These are phyloP conservation scores for Saturnia pavonia DNA, from an alignment of 2,888 invertebrate species.

Conservation along the genomic window DNA sequence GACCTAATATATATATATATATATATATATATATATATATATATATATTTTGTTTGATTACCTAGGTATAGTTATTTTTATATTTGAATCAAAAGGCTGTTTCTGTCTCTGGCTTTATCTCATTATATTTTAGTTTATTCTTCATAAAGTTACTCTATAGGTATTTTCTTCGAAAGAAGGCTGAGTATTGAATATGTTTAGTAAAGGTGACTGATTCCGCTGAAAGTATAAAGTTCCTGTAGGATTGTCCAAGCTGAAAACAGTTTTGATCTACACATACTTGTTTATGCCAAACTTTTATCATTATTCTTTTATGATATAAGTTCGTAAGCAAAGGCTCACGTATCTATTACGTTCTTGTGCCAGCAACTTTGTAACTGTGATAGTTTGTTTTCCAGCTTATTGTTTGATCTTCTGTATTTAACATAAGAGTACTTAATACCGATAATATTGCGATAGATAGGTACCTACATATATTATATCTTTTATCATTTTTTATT, in stretches of 20 bases:
- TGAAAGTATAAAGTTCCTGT: not conserved
- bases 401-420: constrained; percentile 1
- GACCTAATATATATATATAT: too few species aligned
- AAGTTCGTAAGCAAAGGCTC: constrained; percentile 15
- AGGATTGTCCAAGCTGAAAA: constrained; percentile 10
- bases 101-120: too few species aligned
- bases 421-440: not conserved
- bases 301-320: constrained; percentile 10
- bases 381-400: not conserved
- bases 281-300: constrained; percentile 18
- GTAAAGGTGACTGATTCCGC: not conserved
- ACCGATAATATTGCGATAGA: not conserved
- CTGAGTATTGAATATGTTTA: not conserved
- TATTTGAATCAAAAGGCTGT: too few species aligned
- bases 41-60: too few species aligned
- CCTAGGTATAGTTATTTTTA: too few species aligned
- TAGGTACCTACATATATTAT: too few species aligned
- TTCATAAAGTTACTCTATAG: not conserved
- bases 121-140: not conserved
- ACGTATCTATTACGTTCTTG: constrained; percentile 11
- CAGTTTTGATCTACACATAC: constrained; percentile 12
- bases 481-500: too few species aligned
- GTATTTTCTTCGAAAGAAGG: not conserved
- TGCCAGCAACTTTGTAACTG: constrained; percentile 11
- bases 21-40: too few species aligned